Conservation (phyloP, 2,797 vertebrate species). For the Amblyraja radiata region DNA sequence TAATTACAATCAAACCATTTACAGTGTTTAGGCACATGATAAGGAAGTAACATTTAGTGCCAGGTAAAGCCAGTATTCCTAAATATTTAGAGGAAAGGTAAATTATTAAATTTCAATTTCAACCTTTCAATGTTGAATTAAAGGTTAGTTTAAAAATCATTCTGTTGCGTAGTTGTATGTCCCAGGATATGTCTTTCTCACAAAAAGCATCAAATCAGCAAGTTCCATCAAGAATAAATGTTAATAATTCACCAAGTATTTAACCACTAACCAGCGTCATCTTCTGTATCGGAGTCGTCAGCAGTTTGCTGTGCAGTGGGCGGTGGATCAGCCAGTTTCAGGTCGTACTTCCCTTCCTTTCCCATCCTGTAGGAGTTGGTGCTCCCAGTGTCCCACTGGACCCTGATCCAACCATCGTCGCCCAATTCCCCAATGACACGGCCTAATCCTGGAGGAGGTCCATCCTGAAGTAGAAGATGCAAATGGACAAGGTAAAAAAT, state of each 20-base stretch:
- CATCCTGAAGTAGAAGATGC: conserved; percentile 64
- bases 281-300: conserved; percentile 92
- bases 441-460: conserved; percentile 87
- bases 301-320: conserved; percentile 69
- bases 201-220: not conserved
- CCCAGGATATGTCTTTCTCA: not conserved
- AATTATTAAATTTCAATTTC: too few relatives aligned
- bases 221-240: not conserved
- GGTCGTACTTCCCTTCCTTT: conserved; percentile 95
- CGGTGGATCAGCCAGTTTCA: conserved; percentile 85
- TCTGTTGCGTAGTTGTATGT: not conserved
- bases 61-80: too few relatives aligned
- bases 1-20: too few relatives aligned
- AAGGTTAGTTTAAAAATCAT: not conserved
- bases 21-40: too few relatives aligned
- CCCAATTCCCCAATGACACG: conserved; percentile 92
- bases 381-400: conserved; percentile 97
- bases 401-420: conserved; percentile 95
- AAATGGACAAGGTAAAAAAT: not conserved
- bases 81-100: too few relatives aligned
- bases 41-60: too few relatives aligned
- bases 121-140: not conserved
- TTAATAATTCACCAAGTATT: not conserved
- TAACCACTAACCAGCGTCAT: conserved; percentile 73
- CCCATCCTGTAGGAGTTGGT: conserved; percentile 99